Evolutionary conservation across 2,797 vertebrate species (phyloP), one percentile per base, ranked within the genome.

Genomic region (Pangasius krempfi): DNA sequence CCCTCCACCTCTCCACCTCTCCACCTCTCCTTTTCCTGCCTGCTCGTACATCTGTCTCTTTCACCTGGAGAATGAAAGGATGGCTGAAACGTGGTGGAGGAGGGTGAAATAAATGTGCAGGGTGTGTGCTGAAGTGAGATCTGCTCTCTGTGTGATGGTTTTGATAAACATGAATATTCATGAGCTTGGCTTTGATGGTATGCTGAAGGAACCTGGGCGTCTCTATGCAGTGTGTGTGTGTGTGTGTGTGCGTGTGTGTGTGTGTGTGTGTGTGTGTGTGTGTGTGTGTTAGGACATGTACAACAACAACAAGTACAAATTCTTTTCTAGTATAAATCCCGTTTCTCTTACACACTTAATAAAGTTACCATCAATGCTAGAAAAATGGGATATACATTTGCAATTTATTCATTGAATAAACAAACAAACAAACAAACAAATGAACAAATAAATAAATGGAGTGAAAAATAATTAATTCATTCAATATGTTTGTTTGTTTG

Each of bases 91-190:
- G 14, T 33, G n/a, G 64, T 30, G n/a, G 22, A 62, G n/a, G 22
- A 9, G 9, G 58, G 0, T 62, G 58, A 62, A 62, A 25, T 25
- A 27, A 62, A 62, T 9, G 58, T 30, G 47, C 54, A 16, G 50
- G 27, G 68, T 50, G 52, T 76, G 40, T 50, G 25, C 13, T 76
- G 40, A 73, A 58, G 64, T 40, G 27, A 47, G 44, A 10, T 54
- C 13, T 0, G 44, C 25, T 47, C 1, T 25, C 20, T 25, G 70
- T 73, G 18, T 44, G 37, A 22, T 20, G 33, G 2, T 73, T 40
- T 40, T 22, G 93, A 93, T 93, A 93, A 92, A 90, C 91, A 95
- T 96, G 93, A 95, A 96, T 96, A 96, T 96, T 93, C 94, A 96
- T 95, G 94, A 95, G 93, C 88, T 93, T 92, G 91, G 88, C 92